Conservation (phyloP, 2,888 invertebrate species). For the Eupithecia tripunctaria region DNA sequence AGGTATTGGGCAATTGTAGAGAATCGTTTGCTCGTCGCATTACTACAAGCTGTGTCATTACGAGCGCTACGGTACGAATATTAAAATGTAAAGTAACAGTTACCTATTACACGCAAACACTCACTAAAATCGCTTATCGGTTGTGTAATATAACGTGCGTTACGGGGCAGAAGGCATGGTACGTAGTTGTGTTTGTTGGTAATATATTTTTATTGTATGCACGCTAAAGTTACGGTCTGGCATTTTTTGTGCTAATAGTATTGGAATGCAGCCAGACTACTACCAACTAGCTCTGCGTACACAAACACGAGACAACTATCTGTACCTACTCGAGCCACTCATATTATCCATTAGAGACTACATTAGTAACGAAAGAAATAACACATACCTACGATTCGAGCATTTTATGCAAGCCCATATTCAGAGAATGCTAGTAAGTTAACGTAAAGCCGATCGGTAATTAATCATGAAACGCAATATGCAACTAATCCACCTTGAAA, state of each 20-base stretch:
- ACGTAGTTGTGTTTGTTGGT: conserved; percentile 20
- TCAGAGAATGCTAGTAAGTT: conserved; percentile 20
- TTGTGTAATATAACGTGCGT: conserved; percentile 43
- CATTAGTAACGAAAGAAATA: background rate
- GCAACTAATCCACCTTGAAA: conserved; percentile 43
- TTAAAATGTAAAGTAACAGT: conserved; percentile 23
- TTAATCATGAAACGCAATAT: conserved; percentile 36
- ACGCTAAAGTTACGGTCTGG: conserved; percentile 43
- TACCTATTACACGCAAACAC: conserved; percentile 28
- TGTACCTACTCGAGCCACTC: conserved; percentile 25
- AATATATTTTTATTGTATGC: conserved; percentile 40
- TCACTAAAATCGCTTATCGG: conserved; percentile 39
- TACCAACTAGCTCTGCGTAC: conserved; percentile 42
- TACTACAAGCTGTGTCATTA: conserved; percentile 30
- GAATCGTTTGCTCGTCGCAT: conserved; percentile 12
- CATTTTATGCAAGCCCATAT: conserved; percentile 1
- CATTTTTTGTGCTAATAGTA: conserved; percentile 57
- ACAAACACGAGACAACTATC: conserved; percentile 41
- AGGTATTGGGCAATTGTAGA: conserved; percentile 15
- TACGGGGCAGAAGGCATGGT: conserved; percentile 30
- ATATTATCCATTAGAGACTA: conserved; percentile 13
- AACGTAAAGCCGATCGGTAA: conserved; percentile 28
- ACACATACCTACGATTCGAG: background rate
- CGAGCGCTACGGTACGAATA: conserved; percentile 30
- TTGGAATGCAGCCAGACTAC: conserved; percentile 57